Base-by-base conservation (phyloP, 2,888 invertebrate species). In the Baronia brevicornis region DNA sequence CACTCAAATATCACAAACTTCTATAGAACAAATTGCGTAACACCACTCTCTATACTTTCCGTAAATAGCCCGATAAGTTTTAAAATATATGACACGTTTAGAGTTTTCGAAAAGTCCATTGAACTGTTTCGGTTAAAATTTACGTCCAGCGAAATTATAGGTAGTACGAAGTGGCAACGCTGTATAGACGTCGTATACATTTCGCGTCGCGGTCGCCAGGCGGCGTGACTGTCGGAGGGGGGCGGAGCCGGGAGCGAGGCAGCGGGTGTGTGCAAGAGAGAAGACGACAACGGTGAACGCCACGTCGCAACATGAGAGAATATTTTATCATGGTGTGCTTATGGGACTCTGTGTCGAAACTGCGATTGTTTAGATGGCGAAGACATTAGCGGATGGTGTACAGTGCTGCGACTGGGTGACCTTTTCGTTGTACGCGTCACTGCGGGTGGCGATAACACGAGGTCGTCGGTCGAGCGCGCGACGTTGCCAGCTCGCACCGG, bases 121-220 rank as follows among this genome's bases (percentile, higher is more conserved):
- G 85, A 85, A 84, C 84, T 77, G 82, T 78, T 80, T 82, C 73
- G 72, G 62, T 78, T 67, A 73, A 84, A 84, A 82, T 84, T 84
- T 84, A 84, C 82, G 79, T 80, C 73, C 74, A 82, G 84, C 82
- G 79, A 84, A 85, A 85, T 82, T 77, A 79, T 82, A 36, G 36
- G 26, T 79, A 72, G 77, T 84, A 82, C 82, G 79, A 77, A 82
- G 78, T 84, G 84, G 84, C 80, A 82, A 82, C 84, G 84, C 74
- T 73, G 78, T 80, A 77, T 73, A 78, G 67, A 44, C 70, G 68
- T 66, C 65, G 68, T 67, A 50, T 58, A 55, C 50, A 57, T 67
- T 74, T 69, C 72, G 69, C 72, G 63, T 58, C 54, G 52, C 71
- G 60, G 61, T 75, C 82, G 75, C 72, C 59, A 69, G 74, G 70